These are phyloP conservation scores for Strigamia maritima DNA, from an alignment of 2,888 invertebrate species.

Conservation along the genomic window DNA sequence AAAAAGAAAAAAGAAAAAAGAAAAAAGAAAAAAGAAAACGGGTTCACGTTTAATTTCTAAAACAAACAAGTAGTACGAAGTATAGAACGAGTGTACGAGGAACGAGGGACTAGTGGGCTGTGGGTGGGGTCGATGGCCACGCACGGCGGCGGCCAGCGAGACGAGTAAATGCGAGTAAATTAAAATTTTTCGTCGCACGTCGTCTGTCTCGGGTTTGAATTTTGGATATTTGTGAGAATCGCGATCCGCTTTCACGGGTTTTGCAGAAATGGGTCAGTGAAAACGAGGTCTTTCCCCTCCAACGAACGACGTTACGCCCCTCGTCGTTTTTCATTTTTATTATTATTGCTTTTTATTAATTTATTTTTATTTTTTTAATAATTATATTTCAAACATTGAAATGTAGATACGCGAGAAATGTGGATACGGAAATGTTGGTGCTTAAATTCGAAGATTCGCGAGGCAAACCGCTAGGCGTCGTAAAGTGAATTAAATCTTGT, in stretches of 20 bases:
- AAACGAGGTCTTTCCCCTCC: neutral
- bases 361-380: neutral
- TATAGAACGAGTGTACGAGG: neutral
- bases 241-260: neutral
- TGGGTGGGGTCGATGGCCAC: neutral
- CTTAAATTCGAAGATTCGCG: conserved; percentile 66
- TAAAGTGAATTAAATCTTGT: conserved; percentile 62
- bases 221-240: neutral
- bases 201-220: neutral
- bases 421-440: conserved; percentile 79
- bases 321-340: neutral
- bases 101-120: neutral
- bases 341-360: neutral
- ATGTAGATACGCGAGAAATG: conserved; percentile 65
- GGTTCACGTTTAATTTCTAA: neutral
- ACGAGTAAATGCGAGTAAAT: neutral
- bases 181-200: neutral
- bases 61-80: no score
- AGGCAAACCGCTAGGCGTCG: conserved; percentile 67
- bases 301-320: neutral
- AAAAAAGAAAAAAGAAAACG: neutral
- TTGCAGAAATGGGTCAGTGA: neutral
- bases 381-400: neutral
- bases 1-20: neutral
- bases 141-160: neutral